phyloP scores from a whole-genome alignment of 2,888 invertebrate species.

The Coleophora deauratella region DNA sequence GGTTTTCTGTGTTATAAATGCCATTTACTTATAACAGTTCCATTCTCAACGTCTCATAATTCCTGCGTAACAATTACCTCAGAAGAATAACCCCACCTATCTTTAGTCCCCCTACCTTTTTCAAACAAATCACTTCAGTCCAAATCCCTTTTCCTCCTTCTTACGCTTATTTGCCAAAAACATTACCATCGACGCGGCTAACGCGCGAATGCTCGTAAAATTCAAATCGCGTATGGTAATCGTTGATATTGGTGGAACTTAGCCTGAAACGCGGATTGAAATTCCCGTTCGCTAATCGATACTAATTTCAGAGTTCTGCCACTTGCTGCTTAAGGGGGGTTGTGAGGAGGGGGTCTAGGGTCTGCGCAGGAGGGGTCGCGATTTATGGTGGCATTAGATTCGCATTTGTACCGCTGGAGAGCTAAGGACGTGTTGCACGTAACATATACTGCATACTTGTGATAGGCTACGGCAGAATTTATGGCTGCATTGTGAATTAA shows the following conservation, averaged over 20 bases:
- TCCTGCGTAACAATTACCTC: too few relatives aligned
- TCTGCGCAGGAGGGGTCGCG: slow-evolving; percentile 38
- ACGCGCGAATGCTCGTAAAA: slow-evolving; percentile 1
- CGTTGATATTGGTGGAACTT: slow-evolving; percentile 19
- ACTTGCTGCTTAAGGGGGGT: slow-evolving; percentile 28
- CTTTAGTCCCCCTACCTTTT: too few relatives aligned
- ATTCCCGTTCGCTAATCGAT: slow-evolving; percentile 53
- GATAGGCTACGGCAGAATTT: slow-evolving; percentile 5
- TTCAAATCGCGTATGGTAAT: slow-evolving; percentile 9
- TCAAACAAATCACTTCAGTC: too few relatives aligned
- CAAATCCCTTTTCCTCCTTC: too few relatives aligned
- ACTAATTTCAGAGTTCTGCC: slow-evolving; percentile 51
- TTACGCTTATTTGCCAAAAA: not conserved
- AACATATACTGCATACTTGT: slow-evolving; percentile 25
- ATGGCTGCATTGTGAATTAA: not conserved
- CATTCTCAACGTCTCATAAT: too few relatives aligned
- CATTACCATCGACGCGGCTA: not conserved
- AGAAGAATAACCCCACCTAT: too few relatives aligned
- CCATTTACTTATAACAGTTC: too few relatives aligned
- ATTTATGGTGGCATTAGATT: slow-evolving; percentile 64
- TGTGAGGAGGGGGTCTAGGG: slow-evolving; percentile 19
- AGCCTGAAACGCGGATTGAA: slow-evolving; percentile 32
- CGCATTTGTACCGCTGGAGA: slow-evolving; percentile 41
- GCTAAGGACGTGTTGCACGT: slow-evolving; percentile 26
- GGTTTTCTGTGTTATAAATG: too few relatives aligned